Conservation (phyloP, 2,113 vertebrate species). For the Penelope pileata region DNA sequence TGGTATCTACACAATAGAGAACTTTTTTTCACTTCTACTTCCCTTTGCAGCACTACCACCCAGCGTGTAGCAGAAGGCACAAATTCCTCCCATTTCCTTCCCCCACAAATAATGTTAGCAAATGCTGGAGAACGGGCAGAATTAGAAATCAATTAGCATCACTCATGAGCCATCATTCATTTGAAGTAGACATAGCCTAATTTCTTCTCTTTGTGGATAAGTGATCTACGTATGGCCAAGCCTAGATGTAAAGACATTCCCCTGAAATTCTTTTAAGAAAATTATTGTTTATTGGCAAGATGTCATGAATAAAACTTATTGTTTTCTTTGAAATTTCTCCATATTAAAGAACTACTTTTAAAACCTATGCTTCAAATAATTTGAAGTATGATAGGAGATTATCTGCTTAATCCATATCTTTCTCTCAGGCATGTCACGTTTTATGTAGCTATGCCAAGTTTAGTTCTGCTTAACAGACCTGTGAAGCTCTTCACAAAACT, state of each 20-base stretch:
- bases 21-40: neutral
- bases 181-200: neutral
- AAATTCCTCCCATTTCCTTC: neutral
- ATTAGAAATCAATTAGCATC: neutral
- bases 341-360: neutral
- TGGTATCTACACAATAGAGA: neutral
- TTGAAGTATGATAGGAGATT: constrained; percentile 2
- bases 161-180: neutral
- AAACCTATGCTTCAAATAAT: neutral
- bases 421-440: neutral
- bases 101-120: neutral
- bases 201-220: neutral
- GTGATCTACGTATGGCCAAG: neutral
- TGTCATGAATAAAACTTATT: neutral
- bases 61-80: neutral
- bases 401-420: constrained; percentile 39
- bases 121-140: neutral
- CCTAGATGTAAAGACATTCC: neutral
- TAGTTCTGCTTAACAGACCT: neutral
- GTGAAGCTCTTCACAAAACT: neutral
- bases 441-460: neutral
- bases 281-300: neutral
- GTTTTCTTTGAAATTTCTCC: neutral
- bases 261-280: neutral
- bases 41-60: neutral